Base-by-base conservation (phyloP, 2,797 vertebrate species). In the Micrastur ruficollis region DNA sequence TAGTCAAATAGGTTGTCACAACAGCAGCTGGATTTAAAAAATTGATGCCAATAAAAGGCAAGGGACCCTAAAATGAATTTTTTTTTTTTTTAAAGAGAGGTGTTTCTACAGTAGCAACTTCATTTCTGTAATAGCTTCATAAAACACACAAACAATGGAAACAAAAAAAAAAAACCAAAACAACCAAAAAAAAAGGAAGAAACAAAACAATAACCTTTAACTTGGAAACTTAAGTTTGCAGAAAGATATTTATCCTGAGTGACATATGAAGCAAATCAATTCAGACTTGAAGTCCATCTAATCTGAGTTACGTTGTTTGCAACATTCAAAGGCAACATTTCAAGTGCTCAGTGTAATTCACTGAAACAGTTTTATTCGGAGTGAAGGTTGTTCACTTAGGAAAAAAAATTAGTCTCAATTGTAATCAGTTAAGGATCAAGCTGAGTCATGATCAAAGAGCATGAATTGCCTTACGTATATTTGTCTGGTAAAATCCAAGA, bases 391-490 rank as follows among this genome's bases (percentile, higher is more conserved):
- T 81, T 97, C 23, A 91, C 19, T 85, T 94, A 83, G 26, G 25
- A 94, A 96, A 96, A 84, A 27, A 87, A 94, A 95, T 84, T 59
- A 61, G 40, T 52, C 36, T 93, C 31, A 26, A 14, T 42, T 93
- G 14, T 74, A 91, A 61, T 79, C 59, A 85, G 52, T 36, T 87
- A 95, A 92, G 14, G n/a, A 85, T 89, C 59, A 89, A 93, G 15
- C 34, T 65, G 66, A 96, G n/a, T 32, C 62, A 75, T 90, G 61
- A 89, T 84, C 75, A 95, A 93, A 86, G 36, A 90, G 10, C 42
- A 31, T 36, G 16, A 90, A 19, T 29, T 94, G 61, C 7, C 6
- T 82, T 85, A 72, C 6, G 22, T 67, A 12, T 66, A 47, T 94
- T 93, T 91, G 23, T 15, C 15, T 80, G 32, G 26, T 50, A 86